phyloP scores from a whole-genome alignment of 2,797 vertebrate species.

The Chelonia mydas region DNA sequence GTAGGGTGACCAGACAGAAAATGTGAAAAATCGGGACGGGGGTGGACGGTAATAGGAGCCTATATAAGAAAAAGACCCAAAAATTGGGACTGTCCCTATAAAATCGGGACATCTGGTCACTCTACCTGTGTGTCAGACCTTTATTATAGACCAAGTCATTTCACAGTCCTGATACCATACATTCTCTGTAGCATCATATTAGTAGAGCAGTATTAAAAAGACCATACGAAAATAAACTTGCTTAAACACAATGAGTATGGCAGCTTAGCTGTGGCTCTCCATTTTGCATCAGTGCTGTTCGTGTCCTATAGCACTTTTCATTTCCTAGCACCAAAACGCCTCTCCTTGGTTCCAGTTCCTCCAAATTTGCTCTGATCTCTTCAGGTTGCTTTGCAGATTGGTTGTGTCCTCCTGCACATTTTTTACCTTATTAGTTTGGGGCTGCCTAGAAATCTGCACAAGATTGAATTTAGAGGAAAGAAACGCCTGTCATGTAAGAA shows the following conservation, averaged over 20 bases:
- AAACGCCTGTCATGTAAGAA: background rate
- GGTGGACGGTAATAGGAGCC: no score
- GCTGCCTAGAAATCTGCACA: background rate
- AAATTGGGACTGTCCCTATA: no score
- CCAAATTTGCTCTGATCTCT: background rate
- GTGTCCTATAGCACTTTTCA: background rate
- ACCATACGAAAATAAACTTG: background rate
- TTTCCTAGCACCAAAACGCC: background rate
- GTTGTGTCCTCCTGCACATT: background rate
- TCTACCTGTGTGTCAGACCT: background rate
- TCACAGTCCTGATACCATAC: background rate
- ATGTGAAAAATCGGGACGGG: no score
- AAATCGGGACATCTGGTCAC: no score
- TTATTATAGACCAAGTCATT: background rate
- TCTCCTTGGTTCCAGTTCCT: background rate
- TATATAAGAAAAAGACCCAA: no score
- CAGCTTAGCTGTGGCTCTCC: background rate
- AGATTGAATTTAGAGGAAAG: background rate
- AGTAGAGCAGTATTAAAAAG: background rate
- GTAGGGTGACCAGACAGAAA: no score
- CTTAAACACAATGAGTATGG: accelerated
- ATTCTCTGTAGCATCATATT: background rate
- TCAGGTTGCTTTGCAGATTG: background rate
- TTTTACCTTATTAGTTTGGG: background rate
- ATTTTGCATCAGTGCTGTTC: background rate